phyloP scores from a whole-genome alignment of 2,888 invertebrate genomes.

The Auanema sp. region DNA sequence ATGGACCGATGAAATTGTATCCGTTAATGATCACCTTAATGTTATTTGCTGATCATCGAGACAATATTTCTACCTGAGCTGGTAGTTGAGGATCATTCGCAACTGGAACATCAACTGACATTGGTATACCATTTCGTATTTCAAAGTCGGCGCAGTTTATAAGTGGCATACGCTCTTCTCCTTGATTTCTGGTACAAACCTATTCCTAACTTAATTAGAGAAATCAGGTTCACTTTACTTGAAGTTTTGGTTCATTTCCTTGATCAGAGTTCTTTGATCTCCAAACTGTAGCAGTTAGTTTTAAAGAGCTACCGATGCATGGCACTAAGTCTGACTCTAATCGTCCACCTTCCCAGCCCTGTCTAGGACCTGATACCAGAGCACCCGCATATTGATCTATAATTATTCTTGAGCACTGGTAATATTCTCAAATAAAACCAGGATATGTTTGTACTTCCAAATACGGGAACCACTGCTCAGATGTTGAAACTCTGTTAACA shows the following conservation, averaged over 20 bases:
- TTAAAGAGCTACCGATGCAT: conserved; percentile 35
- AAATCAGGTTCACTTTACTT: too few relatives aligned
- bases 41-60: neutral
- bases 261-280: conserved; percentile 31
- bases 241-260: conserved; percentile 45
- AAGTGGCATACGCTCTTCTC: conserved; percentile 43
- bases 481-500: conserved; percentile 24
- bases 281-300: conserved; percentile 49
- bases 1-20: conserved; percentile 47
- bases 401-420: too few relatives aligned
- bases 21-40: conserved; percentile 44
- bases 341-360: conserved; percentile 52
- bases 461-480: conserved; percentile 28
- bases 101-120: conserved; percentile 36
- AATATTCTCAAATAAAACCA: too few relatives aligned
- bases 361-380: conserved; percentile 36
- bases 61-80: conserved; percentile 32
- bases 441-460: conserved; percentile 37
- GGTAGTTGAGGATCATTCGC: conserved; percentile 40
- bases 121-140: conserved; percentile 49
- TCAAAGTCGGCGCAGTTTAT: conserved; percentile 49
- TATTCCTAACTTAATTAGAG: conserved; percentile 9
- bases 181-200: conserved; percentile 45
- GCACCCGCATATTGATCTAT: conserved; percentile 41
- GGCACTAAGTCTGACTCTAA: conserved; percentile 46